Evolutionary conservation across 2,888 invertebrate species (phyloP).

Genomic region (Thymelicus lineola): DNA sequence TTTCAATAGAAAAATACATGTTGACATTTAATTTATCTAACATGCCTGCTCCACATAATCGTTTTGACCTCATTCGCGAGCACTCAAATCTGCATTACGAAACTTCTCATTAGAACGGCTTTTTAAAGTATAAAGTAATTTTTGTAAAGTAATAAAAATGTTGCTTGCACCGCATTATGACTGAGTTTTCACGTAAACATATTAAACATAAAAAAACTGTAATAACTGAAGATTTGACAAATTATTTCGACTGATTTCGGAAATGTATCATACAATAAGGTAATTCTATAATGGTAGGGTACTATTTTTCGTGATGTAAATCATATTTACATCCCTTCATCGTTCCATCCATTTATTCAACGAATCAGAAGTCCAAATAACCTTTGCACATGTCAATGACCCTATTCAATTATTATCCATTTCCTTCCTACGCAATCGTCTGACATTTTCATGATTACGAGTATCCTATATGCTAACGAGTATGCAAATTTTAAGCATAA

Average conservation of each 20-base stretch:
- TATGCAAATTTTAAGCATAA: constrained; percentile 25
- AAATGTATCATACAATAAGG: too few relatives aligned
- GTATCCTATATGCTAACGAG: constrained; percentile 6
- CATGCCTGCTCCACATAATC: constrained; percentile 21
- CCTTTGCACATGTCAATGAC: background rate
- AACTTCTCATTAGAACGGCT: constrained; percentile 16
- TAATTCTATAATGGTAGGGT: too few relatives aligned
- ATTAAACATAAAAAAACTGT: too few relatives aligned
- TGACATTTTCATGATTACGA: constrained; percentile 3
- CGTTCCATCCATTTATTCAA: background rate
- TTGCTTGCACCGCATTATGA: background rate
- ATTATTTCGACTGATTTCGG: background rate
- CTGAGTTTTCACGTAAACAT: too few relatives aligned
- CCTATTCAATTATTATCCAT: background rate
- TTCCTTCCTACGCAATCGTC: background rate
- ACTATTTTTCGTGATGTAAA: too few relatives aligned
- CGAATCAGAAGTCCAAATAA: background rate
- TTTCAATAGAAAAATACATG: constrained; percentile 16
- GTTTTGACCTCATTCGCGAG: constrained; percentile 13
- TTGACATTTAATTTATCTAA: constrained; percentile 27
- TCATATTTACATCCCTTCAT: too few relatives aligned
- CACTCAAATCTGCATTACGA: constrained; percentile 23
- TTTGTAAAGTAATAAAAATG: constrained; percentile 13
- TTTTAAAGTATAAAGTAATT: constrained; percentile 17
- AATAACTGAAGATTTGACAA: background rate